Percentiles rank a stretch among this genome's conserved stretches.
Evolutionary conservation across 2,113 vertebrate genomes (phyloP).

Genomic region (Chlamydotis undulata): DNA sequence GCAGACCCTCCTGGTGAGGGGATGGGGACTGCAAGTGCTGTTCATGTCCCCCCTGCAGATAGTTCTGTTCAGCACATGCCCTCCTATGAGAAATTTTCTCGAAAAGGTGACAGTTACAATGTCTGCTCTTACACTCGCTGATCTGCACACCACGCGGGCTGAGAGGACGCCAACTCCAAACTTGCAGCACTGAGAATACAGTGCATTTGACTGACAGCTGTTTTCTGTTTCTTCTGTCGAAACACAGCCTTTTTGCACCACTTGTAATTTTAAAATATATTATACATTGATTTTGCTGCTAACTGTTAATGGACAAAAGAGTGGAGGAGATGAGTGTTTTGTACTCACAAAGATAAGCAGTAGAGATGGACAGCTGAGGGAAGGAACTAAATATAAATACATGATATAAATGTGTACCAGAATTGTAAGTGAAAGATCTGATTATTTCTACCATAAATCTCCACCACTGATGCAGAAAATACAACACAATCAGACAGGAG

Average conservation of each 20-base stretch:
- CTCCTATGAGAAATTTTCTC: not conserved
- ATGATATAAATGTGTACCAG: accelerated
- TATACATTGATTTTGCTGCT: not conserved
- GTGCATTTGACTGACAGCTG: accelerated
- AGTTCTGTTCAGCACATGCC: not conserved
- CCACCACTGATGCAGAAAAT: not conserved
- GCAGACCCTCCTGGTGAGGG: not conserved
- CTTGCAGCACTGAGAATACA: not conserved
- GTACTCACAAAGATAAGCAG: not conserved
- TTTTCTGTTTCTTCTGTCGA: not conserved
- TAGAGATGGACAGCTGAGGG: not conserved
- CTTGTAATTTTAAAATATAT: not conserved
- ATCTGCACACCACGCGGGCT: not conserved
- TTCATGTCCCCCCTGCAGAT: accelerated
- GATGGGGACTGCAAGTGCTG: not conserved
- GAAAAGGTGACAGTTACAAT: not conserved
- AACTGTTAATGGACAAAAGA: not conserved
- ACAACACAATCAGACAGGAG: not conserved
- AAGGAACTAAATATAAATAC: not conserved
- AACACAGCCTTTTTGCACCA: not conserved
- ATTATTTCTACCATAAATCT: not conserved
- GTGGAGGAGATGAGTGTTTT: not conserved
- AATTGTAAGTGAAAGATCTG: not conserved
- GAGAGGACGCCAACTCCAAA: too few relatives aligned
- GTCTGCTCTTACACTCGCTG: accelerated